Percentiles rank a stretch among this genome's conserved stretches.
Conservation (phyloP, 2,888 invertebrate genomes). For the Druceiella hillmani region DNA sequence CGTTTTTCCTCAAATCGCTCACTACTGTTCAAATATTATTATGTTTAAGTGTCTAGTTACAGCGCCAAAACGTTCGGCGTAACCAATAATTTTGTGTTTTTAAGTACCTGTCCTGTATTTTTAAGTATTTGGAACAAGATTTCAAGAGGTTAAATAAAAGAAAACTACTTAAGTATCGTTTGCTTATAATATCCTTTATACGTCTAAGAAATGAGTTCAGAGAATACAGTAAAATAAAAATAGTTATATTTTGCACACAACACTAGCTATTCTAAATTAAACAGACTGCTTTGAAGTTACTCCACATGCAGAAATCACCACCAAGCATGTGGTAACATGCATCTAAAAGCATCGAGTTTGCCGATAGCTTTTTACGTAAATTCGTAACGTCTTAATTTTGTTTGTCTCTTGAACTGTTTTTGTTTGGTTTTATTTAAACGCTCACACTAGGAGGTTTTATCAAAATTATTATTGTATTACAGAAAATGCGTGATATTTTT, state of each 20-base stretch:
- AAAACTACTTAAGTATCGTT: no score
- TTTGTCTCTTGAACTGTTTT: neutral
- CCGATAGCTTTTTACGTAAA: slow-evolving; percentile 1
- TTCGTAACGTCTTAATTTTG: neutral
- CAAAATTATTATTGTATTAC: neutral
- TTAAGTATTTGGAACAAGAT: no score
- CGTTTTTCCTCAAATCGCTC: no score
- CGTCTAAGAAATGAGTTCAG: no score
- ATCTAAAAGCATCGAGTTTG: neutral
- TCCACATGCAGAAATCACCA: neutral
- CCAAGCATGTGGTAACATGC: neutral
- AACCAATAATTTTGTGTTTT: no score
- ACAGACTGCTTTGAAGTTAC: neutral
- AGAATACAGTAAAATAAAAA: slow-evolving; percentile 1
- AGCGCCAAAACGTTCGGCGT: no score
- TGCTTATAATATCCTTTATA: no score
- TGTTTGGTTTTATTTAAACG: neutral
- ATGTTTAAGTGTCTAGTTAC: no score
- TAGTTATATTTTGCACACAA: neutral
- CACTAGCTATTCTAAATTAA: slow-evolving; percentile 1
- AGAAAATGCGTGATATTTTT: neutral
- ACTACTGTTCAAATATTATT: no score
- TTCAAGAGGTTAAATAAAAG: no score
- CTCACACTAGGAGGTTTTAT: neutral
- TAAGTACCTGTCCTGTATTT: no score